Base-by-base conservation (phyloP, 1,140 invertebrate genomes). In the Zaprionus inermis region DNA sequence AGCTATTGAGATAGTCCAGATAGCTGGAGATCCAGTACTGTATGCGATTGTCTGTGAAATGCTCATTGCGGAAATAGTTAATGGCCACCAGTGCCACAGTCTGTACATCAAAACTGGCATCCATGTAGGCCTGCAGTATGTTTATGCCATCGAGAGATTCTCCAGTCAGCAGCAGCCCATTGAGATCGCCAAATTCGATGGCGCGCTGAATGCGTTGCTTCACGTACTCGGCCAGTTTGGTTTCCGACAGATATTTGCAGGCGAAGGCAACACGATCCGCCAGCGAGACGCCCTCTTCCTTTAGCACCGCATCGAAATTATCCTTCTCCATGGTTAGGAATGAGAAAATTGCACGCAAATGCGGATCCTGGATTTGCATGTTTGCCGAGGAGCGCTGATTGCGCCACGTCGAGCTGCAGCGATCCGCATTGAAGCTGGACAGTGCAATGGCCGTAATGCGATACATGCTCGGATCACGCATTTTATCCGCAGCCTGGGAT, bases 201-300 rank as follows among this genome's bases (percentile, higher is more conserved):
- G 98, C 93, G 60, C 94, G 94, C 52, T 94, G 94, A 10, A 95
- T 95, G 20, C 97, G 93, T 74, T 93, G 93, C 52, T 95, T 94
- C 18, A 99, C 93, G 93, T 96, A 98, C 24, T 97, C 96, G 60
- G 94, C 93, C 55, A 99, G 93, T 92, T 96, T 95, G 14, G 92
- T 93, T 93, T 99, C 98, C 7, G 96, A 95, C 30, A 99, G 93
- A 93, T 96, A 99, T 75, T 96, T 96, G 81, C 97, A 96, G 30
- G 98, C 98, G 94, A 99, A 99, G n/a, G 97, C 98, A 46, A 99
- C 95, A 81, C 97, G 94, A 93, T 99, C 98, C 78, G 96, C 95
- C 5, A 99, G 95, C 18, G 95, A 94, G 90, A 98, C 95, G n/a
- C 95, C 96, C 44, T 93, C 94, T 92, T 98, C 97, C 82, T 95